Conservation (phyloP, 2,888 invertebrate species). For the Scrobipalpa costella region DNA sequence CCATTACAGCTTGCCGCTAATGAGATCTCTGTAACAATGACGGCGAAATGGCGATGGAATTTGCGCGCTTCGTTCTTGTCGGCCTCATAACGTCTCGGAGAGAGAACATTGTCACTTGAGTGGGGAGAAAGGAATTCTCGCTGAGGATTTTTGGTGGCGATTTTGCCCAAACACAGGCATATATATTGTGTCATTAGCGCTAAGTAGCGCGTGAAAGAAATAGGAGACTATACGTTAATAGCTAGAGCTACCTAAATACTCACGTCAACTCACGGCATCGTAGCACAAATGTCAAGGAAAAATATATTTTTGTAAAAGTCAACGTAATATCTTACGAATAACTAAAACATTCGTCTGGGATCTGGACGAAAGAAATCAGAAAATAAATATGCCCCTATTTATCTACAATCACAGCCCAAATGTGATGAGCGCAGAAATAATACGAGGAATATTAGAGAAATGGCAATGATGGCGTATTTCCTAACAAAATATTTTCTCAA, state of each 20-base stretch:
- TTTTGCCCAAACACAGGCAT: constrained; percentile 38
- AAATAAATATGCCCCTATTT: not conserved
- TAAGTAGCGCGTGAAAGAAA: constrained; percentile 37
- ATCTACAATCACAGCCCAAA: not conserved
- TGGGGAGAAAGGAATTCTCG: constrained; percentile 33
- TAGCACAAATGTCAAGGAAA: too few relatives aligned
- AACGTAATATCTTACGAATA: not conserved
- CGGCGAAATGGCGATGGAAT: constrained; percentile 15
- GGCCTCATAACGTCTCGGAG: constrained; percentile 21
- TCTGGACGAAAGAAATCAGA: not conserved
- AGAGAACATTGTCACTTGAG: constrained; percentile 3
- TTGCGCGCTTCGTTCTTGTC: constrained; percentile 39
- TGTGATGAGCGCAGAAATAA: constrained; percentile 9
- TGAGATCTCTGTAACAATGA: constrained; percentile 18
- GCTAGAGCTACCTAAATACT: too few relatives aligned
- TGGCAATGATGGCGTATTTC: constrained; percentile 15
- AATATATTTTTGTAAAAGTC: not conserved
- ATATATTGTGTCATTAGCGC: constrained; percentile 44
- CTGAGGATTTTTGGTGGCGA: constrained; percentile 37
- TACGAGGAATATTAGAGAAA: constrained; percentile 2
- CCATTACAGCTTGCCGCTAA: constrained; percentile 11
- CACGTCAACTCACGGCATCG: too few relatives aligned
- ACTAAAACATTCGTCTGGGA: not conserved
- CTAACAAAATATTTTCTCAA: constrained; percentile 30
- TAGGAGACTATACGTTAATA: constrained; percentile 13